These are phyloP conservation scores for Galleria mellonella DNA, from an alignment of 1,140 invertebrate genomes.

Conservation along the genomic window DNA sequence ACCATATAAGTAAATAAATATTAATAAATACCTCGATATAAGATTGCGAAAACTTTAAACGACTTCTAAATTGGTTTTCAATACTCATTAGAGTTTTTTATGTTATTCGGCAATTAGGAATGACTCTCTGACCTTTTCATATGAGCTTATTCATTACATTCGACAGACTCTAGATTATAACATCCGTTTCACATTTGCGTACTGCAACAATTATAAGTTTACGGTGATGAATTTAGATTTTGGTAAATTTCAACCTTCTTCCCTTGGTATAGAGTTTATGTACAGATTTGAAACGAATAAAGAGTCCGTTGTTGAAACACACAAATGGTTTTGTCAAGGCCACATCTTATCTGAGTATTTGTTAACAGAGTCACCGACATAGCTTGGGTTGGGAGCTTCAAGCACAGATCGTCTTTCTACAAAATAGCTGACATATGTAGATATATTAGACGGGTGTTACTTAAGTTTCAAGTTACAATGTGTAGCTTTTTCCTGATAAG, in stretches of 20 bases:
- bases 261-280: conserved; percentile 10
- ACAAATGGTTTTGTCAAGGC: conserved; percentile 45
- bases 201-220: conserved; percentile 10
- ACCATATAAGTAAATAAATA: too few relatives aligned
- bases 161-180: conserved; percentile 42
- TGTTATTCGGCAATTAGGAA: background rate
- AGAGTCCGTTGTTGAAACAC: conserved; percentile 13
- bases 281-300: background rate
- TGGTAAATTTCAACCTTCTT: conserved; percentile 18
- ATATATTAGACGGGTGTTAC: too few relatives aligned
- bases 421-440: background rate
- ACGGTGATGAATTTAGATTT: conserved; percentile 5
- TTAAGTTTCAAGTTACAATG: too few relatives aligned
- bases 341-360: conserved; percentile 49
- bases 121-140: conserved; percentile 13
- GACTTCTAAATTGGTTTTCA: conserved; percentile 4
- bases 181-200: conserved; percentile 45
- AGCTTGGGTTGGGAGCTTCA: conserved; percentile 3
- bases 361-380: conserved; percentile 55
- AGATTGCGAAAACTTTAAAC: too few relatives aligned
- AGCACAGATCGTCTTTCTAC: too few relatives aligned
- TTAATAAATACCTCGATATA: conserved; percentile 2
- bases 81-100: background rate
- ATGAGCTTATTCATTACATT: conserved; percentile 34
- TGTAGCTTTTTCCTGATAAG: too few relatives aligned